Evolutionary conservation across 2,113 vertebrate genomes (phyloP).

Genomic region (Miniopterus natalensis): DNA sequence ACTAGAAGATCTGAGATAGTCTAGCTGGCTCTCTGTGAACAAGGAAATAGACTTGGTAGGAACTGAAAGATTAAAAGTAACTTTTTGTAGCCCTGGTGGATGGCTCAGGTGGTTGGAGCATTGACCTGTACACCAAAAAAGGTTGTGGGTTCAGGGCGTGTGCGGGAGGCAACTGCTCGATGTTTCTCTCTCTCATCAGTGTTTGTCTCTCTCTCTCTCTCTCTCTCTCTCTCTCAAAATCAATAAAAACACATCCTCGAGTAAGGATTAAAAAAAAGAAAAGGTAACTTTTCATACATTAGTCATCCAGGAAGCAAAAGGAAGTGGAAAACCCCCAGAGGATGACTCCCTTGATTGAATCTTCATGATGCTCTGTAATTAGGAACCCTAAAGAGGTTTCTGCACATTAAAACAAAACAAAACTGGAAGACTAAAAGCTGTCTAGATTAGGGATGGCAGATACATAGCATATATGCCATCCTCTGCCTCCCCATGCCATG

Average conservation of each 20-base stretch:
- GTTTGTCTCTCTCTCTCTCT: neutral
- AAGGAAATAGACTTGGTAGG: neutral
- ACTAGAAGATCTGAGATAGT: neutral
- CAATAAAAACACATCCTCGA: neutral
- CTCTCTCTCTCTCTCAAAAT: neutral
- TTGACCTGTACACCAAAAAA: too few relatives aligned
- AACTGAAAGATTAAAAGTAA: neutral
- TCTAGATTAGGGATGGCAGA: neutral
- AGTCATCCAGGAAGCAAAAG: neutral
- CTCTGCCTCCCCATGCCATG: neutral
- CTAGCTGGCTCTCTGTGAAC: neutral
- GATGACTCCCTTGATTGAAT: neutral
- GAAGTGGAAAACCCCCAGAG: neutral
- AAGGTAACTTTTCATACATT: conserved; percentile 20
- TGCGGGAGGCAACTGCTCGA: neutral
- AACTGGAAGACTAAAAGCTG: neutral
- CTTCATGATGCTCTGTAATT: neutral
- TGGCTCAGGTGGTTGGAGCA: too few relatives aligned
- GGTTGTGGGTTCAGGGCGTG: too few relatives aligned
- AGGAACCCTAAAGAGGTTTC: neutral
- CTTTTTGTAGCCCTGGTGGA: neutral
- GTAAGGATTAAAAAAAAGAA: too few relatives aligned
- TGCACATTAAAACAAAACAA: neutral
- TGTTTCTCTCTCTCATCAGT: neutral
- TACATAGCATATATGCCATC: neutral